Conservation (phyloP, 2,113 vertebrate genomes). For the Atherinomorus stipes region DNA sequence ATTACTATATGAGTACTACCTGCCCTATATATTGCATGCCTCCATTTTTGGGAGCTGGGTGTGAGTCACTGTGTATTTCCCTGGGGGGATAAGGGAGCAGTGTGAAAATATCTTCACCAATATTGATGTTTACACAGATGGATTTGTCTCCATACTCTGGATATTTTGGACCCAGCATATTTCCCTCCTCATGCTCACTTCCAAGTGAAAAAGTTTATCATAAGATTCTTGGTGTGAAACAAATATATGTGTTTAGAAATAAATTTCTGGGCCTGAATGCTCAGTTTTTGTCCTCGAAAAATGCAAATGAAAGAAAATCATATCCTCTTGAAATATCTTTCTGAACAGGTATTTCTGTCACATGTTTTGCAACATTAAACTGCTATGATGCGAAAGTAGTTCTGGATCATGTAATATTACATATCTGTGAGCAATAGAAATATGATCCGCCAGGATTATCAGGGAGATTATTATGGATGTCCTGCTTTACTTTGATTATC, state of each 20-base stretch:
- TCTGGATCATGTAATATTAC: not conserved
- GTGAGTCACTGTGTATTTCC: conserved; percentile 51
- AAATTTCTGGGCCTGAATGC: not conserved
- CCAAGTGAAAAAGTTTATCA: conserved; percentile 9
- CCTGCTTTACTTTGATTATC: not conserved
- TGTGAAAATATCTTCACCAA: conserved; percentile 51
- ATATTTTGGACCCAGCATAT: conserved; percentile 37
- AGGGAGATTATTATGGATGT: too few relatives aligned
- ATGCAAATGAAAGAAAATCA: too few relatives aligned
- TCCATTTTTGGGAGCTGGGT: conserved; percentile 29
- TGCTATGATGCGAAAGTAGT: not conserved
- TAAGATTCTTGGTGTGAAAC: conserved; percentile 8
- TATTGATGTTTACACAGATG: conserved; percentile 53
- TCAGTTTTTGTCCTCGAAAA: too few relatives aligned
- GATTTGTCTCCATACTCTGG: conserved; percentile 48
- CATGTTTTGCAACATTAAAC: too few relatives aligned
- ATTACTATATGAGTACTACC: conserved; percentile 7
- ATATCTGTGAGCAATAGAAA: not conserved
- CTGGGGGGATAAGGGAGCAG: conserved; percentile 49
- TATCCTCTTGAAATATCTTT: not conserved
- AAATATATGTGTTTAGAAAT: not conserved
- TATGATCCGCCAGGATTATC: not conserved
- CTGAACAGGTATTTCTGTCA: not conserved
- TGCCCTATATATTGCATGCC: conserved; percentile 28
- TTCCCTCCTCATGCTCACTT: conserved; percentile 25